Evolutionary conservation across 2,888 invertebrate genomes (phyloP).

Genomic region (Disparrhopalites patrizii): DNA sequence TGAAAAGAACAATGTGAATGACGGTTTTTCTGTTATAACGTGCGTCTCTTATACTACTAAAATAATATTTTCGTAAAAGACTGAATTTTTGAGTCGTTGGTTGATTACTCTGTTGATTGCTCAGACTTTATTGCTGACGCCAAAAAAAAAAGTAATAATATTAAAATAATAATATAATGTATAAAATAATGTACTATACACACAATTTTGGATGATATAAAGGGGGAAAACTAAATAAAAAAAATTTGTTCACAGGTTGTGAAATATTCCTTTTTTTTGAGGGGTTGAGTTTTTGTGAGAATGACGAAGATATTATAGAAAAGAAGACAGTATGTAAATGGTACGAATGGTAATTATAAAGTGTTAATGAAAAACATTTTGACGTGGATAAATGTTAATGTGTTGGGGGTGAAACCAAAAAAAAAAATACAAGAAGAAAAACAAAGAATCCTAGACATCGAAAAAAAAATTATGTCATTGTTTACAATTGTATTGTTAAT

Average conservation of each 20-base stretch:
- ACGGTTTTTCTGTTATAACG: constrained; percentile 13
- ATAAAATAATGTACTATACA: no score
- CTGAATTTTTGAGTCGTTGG: constrained; percentile 29
- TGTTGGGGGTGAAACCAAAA: constrained; percentile 2
- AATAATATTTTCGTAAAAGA: constrained; percentile 32
- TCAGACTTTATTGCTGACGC: constrained; percentile 28
- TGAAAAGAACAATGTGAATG: constrained; percentile 6
- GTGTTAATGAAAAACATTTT: no score
- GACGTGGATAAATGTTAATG: no score
- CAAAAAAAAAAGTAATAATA: constrained; percentile 15
- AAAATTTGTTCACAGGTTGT: constrained; percentile 18
- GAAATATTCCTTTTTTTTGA: no score
- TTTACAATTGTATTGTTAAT: not conserved
- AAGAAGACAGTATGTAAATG: no score
- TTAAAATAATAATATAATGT: not conserved
- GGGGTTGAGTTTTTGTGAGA: no score
- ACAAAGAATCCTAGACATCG: constrained; percentile 7
- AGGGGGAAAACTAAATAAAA: not conserved
- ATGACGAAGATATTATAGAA: no score
- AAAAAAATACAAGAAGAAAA: not conserved
- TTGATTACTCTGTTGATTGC: constrained; percentile 31
- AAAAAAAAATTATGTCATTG: constrained; percentile 1
- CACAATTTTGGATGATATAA: not conserved
- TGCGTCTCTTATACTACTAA: no score
- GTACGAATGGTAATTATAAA: no score